Conservation (phyloP, 1,140 invertebrate genomes). For the Acyrthosiphon pisum region DNA sequence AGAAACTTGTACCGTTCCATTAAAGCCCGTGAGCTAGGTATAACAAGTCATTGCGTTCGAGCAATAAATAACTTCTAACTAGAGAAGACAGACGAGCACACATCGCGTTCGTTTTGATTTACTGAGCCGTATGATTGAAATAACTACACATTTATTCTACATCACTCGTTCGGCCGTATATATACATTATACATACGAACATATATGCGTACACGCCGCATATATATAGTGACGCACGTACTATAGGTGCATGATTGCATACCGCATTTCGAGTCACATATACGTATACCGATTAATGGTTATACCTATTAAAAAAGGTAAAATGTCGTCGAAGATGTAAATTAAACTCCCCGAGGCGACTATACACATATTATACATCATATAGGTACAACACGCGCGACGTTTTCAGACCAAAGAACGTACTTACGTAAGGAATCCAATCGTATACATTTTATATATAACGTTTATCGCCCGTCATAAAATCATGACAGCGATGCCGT, state of each 20-base stretch:
- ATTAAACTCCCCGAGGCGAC: neutral
- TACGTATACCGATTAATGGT: neutral
- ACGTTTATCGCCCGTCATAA: too few relatives aligned
- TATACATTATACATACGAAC: neutral
- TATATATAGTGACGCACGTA: too few relatives aligned
- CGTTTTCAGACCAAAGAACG: neutral
- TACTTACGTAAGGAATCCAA: neutral
- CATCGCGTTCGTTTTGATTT: slow-evolving; percentile 28
- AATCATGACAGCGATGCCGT: too few relatives aligned
- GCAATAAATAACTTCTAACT: neutral
- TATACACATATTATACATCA: neutral
- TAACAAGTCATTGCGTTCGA: neutral
- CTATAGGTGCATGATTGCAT: neutral
- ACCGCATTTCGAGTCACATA: neutral
- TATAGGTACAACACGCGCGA: too few relatives aligned
- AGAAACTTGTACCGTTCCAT: slow-evolving; percentile 15
- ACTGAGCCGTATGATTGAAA: slow-evolving; percentile 25
- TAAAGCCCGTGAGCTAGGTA: neutral
- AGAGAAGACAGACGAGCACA: neutral
- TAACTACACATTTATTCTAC: slow-evolving; percentile 25
- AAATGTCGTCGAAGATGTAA: neutral
- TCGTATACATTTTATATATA: too few relatives aligned
- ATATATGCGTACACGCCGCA: neutral
- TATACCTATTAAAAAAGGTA: neutral
- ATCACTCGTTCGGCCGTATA: neutral